Base-by-base conservation (phyloP, 1,140 invertebrate genomes). In the Calycopis cecrops region DNA sequence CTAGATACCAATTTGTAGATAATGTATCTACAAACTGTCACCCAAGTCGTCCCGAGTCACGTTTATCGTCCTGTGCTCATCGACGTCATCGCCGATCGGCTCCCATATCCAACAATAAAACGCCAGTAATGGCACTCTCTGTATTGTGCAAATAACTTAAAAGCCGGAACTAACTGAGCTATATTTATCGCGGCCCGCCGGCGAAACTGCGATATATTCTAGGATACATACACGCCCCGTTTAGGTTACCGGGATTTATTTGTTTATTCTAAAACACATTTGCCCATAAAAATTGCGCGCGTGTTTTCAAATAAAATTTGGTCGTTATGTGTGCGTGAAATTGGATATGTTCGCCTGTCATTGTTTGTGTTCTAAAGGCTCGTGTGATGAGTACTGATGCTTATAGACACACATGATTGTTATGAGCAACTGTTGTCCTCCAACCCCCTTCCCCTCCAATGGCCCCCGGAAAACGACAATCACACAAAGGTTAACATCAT, bases 131-230 rank as follows among this genome's bases (percentile, higher is more conserved):
- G 18, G 38, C 40, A 47, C 52, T 53, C 14, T 53, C 35, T 52
- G 28, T 53, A 53, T 53, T 53, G 52, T 44, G 52, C 52, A 53
- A 53, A 53, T 53, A 53, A 53, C 52, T 53, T 53, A 53, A 53
- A 53, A 44, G 52, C 52, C 52, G 52, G 52, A 53, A 53, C 52
- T 44, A 53, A 53, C 52, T 42, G 40, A 53, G 52, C 52, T 53
- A 42, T 44, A 53, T 53, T 53, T 53, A 53, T 53, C 42, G 28
- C 52, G 14, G 40, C 40, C 33, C 35, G 48, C 48, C 48, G 34
- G 48, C 48, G 33, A 28, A 52, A 52, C 51, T 44, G 33, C 52
- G 18, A 28, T 53, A 53, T 33, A 53, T 53, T 44, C 28, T 16
- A 14, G 33, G 28, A 53, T 53, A 52, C 33, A 54, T 47, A 42